A percentile compares a stretch with the other conserved stretches of the same genome.
Conservation (phyloP, 2,888 invertebrate genomes). For the Tanytarsus gracilentus region DNA sequence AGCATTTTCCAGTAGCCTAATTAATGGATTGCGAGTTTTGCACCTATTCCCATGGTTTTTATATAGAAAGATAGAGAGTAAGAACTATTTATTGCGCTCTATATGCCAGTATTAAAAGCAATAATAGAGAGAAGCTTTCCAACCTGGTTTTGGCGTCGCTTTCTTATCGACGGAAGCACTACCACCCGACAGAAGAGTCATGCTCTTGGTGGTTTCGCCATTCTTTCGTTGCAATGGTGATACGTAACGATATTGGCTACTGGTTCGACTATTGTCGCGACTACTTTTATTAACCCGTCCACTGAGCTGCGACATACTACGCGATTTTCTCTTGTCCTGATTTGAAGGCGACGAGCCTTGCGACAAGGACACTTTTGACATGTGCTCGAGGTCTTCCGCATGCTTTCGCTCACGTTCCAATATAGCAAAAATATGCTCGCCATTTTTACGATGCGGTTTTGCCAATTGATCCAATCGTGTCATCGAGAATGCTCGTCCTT, state of each 20-base stretch:
- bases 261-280: slow-evolving; percentile 15
- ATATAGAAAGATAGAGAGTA: no score
- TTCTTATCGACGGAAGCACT: not conserved
- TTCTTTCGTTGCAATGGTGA: slow-evolving; percentile 32
- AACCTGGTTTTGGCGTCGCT: slow-evolving; percentile 17
- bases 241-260: not conserved
- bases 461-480: slow-evolving; percentile 81
- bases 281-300: slow-evolving; percentile 29
- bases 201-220: slow-evolving; percentile 45
- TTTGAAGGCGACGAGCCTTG: slow-evolving; percentile 34
- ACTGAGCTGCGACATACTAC: slow-evolving; percentile 62
- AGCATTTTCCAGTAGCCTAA: no score
- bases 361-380: slow-evolving; percentile 3
- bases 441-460: slow-evolving; percentile 55
- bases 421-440: slow-evolving; percentile 43
- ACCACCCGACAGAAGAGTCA: slow-evolving; percentile 43
- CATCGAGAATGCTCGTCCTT: slow-evolving; percentile 88
- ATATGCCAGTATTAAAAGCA: no score
- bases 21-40: no score
- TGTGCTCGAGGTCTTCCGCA: slow-evolving; percentile 35
- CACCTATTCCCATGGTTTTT: no score
- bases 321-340: slow-evolving; percentile 46
- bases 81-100: no score
- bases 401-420: slow-evolving; percentile 42
- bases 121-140: not conserved